A percentile compares a stretch with the other conserved stretches of the same genome.
phyloP scores from a whole-genome alignment of 2,797 vertebrate species.

The Malurus leucopterus region DNA sequence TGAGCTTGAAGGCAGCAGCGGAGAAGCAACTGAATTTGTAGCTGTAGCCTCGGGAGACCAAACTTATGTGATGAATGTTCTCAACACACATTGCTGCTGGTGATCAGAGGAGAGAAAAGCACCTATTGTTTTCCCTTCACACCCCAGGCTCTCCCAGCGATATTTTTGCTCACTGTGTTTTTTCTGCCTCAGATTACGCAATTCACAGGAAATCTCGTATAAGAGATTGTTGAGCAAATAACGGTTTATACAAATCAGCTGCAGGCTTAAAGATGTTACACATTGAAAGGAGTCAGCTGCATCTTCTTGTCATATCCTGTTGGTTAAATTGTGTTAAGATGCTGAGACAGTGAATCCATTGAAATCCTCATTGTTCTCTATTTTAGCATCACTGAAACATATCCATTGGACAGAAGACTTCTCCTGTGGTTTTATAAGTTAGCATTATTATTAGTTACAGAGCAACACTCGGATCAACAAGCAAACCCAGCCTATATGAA shows the following conservation, averaged over 20 bases:
- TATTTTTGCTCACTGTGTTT: neutral
- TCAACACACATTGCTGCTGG: neutral
- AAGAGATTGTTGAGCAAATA: slow-evolving; percentile 12
- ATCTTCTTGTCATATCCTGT: neutral
- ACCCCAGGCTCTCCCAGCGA: neutral
- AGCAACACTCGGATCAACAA: neutral
- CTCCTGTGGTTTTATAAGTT: neutral
- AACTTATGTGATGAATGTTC: neutral
- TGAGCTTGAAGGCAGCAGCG: neutral
- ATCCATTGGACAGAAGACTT: rapidly evolving
- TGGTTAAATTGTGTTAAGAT: neutral
- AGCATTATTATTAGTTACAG: neutral
- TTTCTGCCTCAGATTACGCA: neutral
- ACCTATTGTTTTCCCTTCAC: neutral
- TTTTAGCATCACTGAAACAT: neutral
- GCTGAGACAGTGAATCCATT: neutral
- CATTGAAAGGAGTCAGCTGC: neutral
- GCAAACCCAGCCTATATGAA: neutral
- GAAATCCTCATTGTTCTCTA: neutral
- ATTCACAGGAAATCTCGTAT: neutral
- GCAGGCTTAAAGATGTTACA: neutral
- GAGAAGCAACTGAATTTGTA: neutral
- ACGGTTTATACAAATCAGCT: neutral
- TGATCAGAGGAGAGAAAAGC: neutral
- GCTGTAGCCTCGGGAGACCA: neutral